These are phyloP conservation scores for Pelochelys cantorii DNA, from an alignment of 2,797 vertebrate species.

Conservation along the genomic window DNA sequence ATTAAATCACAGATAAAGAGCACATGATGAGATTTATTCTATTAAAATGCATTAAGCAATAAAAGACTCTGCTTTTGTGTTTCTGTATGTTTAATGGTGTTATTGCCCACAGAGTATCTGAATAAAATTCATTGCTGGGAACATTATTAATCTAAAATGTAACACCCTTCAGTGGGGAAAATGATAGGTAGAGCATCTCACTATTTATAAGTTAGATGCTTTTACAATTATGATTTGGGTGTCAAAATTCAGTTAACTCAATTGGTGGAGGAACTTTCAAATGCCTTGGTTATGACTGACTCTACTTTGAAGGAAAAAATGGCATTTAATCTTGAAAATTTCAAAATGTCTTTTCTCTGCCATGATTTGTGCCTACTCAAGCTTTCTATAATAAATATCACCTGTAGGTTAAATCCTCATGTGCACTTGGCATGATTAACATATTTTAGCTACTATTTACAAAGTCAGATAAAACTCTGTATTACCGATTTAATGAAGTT, in stretches of 20 bases:
- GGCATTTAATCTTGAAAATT: not conserved
- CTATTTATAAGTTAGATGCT: not conserved
- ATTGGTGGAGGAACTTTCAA: not conserved
- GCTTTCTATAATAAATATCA: not conserved
- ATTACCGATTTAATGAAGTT: not conserved
- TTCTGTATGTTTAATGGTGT: not conserved
- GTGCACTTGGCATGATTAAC: not conserved
- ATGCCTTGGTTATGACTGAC: not conserved
- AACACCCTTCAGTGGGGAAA: not conserved
- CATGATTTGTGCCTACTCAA: not conserved
- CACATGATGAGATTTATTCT: not conserved
- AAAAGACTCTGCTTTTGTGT: not conserved
- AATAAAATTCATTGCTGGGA: not conserved
- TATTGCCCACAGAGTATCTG: not conserved
- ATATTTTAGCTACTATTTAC: not conserved
- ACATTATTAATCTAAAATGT: constrained; percentile 1
- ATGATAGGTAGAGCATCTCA: not conserved
- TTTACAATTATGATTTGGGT: constrained; percentile 26
- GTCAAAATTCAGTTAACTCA: constrained; percentile 26
- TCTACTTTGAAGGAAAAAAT: not conserved
- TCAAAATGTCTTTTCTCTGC: not conserved
- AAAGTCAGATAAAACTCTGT: not conserved
- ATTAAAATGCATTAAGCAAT: not conserved
- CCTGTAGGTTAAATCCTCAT: not conserved
- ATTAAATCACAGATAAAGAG: not conserved